A percentile compares a stretch with the other conserved stretches of the same genome.
Conservation (phyloP, 2,113 vertebrate species). For the Eclectus roratus region DNA sequence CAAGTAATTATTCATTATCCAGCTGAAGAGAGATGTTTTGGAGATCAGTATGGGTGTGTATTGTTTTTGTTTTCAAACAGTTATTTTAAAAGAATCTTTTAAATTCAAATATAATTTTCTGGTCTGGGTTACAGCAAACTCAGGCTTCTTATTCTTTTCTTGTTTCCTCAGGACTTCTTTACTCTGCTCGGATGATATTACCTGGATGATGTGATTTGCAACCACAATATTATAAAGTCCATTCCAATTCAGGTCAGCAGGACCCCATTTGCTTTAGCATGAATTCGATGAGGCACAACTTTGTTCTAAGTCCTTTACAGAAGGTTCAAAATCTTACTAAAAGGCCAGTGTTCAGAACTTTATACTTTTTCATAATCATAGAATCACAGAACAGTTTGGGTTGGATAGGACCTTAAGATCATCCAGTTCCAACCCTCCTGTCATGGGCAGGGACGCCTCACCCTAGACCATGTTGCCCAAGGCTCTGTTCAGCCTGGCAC, state of each 20-base stretch:
- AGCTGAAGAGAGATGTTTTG: not conserved
- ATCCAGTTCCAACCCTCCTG: not conserved
- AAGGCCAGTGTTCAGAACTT: not conserved
- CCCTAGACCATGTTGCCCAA: not conserved
- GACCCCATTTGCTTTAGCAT: not conserved
- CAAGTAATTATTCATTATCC: not conserved
- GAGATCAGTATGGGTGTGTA: not conserved
- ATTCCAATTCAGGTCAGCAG: not conserved
- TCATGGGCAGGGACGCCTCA: not conserved
- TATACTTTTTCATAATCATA: not conserved
- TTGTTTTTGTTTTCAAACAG: not conserved
- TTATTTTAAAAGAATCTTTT: not conserved
- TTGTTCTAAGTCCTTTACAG: not conserved
- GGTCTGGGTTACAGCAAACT: not conserved
- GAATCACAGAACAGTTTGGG: not conserved
- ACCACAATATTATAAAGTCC: not conserved
- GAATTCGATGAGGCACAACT: not conserved
- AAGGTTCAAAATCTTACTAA: not conserved
- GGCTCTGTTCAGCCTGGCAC: not conserved
- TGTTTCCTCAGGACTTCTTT: not conserved
- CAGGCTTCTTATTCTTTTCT: not conserved
- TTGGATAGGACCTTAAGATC: not conserved
- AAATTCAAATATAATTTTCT: not conserved
- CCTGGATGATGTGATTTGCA: not conserved
- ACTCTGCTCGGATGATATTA: not conserved